Base-by-base conservation (phyloP, 2,888 invertebrate species). In the Petrolisthes cinctipes region DNA sequence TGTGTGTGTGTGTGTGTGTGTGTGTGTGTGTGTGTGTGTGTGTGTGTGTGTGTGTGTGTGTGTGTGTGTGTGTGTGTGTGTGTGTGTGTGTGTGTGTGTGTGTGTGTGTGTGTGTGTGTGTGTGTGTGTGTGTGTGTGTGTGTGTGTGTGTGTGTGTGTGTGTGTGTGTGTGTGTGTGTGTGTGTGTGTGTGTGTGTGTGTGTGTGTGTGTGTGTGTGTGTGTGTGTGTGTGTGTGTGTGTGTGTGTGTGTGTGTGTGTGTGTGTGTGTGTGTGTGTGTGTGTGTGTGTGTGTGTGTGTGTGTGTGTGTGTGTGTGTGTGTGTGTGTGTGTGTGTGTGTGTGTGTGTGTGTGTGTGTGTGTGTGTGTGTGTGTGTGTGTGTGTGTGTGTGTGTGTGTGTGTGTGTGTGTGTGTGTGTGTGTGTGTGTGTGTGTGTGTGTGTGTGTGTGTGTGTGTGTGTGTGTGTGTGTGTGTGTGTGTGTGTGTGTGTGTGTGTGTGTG, bases 31-130 rank as follows among this genome's bases (percentile, higher is more conserved):
- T 78, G 78, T 53, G 78, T 54, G 78, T 53, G 78, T 54, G 78
- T 53, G 78, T 78, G 78, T 78, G 78, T 78, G 78, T 53, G 78
- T 54, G 78, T 53, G 78, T 54, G 78, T 53, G 78, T 78, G 78
- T 78, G 78, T 78, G 78, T 53, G 78, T 54, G 78, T 53, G 78
- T 54, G 78, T 53, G 78, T 78, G 78, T 78, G 78, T 78, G 78
- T 53, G 78, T 54, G 78, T 53, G 78, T 54, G 78, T 53, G 78
- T 78, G 78, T 78, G 78, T 78, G 78, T 53, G 78, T 54, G 78
- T 53, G 78, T 54, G 78, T 53, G 78, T 78, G 78, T 78, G 78
- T 78, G 78, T 53, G 78, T 54, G 78, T 53, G 78, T 54, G 78
- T 53, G 78, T 78, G 78, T 78, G 78, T 78, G 78, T 53, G 78